A percentile compares a stretch with the other conserved stretches of the same genome.
phyloP scores from a whole-genome alignment of 2,113 vertebrate species.

The Thalassarche chlororhynchos region DNA sequence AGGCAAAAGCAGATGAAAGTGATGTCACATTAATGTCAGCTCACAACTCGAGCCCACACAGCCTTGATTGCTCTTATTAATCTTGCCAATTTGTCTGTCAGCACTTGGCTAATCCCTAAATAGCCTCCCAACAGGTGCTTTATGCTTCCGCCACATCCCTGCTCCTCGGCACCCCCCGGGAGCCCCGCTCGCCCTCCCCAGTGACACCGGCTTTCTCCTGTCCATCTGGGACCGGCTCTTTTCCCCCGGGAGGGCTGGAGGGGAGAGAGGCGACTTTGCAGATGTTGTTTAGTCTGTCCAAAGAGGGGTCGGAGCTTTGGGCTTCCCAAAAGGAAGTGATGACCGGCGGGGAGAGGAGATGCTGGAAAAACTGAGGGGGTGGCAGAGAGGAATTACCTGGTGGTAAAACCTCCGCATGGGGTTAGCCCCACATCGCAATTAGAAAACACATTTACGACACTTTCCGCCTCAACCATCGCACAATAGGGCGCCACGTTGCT shows the following conservation, averaged over 20 bases:
- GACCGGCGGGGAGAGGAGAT: neutral
- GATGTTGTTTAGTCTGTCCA: constrained; percentile 35
- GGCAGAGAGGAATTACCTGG: neutral
- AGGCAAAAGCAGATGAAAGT: constrained; percentile 56
- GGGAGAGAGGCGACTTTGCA: neutral
- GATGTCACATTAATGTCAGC: constrained; percentile 66
- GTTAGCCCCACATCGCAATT: rapidly evolving
- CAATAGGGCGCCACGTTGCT: rapidly evolving
- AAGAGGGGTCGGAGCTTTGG: neutral
- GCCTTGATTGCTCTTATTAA: constrained; percentile 65
- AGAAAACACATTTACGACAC: neutral
- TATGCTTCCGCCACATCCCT: constrained; percentile 23
- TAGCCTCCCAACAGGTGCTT: constrained; percentile 70
- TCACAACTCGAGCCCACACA: constrained; percentile 64
- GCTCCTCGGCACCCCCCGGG: neutral
- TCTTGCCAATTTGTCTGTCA: constrained; percentile 69
- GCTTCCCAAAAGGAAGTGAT: neutral
- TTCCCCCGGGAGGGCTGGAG: neutral
- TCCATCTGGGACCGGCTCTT: neutral
- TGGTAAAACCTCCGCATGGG: rapidly evolving
- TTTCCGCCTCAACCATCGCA: rapidly evolving
- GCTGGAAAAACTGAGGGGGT: neutral
- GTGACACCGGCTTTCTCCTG: constrained; percentile 4
- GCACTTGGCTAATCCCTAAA: constrained; percentile 28
- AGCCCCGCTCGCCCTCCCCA: neutral